Conservation (phyloP, 1,140 invertebrate species). For the Halyomorpha halys region DNA sequence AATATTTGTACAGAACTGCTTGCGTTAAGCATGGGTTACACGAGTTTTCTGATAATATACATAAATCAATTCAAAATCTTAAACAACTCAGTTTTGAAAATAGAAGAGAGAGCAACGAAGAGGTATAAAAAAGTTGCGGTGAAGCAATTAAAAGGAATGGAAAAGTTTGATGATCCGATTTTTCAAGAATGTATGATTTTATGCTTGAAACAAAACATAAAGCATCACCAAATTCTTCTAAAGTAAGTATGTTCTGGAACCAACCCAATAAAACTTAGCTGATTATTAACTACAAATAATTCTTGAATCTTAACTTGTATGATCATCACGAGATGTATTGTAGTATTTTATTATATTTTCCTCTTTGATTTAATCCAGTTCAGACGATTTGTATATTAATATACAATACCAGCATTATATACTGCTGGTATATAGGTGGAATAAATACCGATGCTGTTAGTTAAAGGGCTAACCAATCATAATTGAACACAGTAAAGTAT, state of each 20-base stretch:
- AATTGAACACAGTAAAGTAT: too few species aligned
- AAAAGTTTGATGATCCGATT: background rate
- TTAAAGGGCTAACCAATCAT: too few species aligned
- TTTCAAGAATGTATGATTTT: conserved; percentile 1
- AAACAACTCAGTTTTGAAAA: background rate
- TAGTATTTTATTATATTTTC: too few species aligned
- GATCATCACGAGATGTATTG: too few species aligned
- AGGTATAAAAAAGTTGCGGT: background rate
- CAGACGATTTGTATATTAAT: too few species aligned
- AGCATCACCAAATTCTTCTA: background rate
- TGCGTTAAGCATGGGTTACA: background rate
- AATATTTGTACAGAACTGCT: background rate
- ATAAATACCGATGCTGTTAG: too few species aligned
- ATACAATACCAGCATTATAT: too few species aligned
- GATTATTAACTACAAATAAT: too few species aligned
- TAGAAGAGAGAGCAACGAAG: background rate
- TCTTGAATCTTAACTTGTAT: too few species aligned
- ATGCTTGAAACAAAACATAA: conserved; percentile 1
- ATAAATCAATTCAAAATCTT: background rate
- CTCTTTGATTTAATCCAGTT: too few species aligned
- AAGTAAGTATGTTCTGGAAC: background rate
- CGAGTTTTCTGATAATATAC: background rate
- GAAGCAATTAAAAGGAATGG: background rate
- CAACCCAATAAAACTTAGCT: too few species aligned
- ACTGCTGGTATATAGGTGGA: too few species aligned